A percentile compares a stretch with the other conserved stretches of the same genome.
phyloP scores from a whole-genome alignment of 2,888 invertebrate genomes.

The Macrosoma leucophasiata region DNA sequence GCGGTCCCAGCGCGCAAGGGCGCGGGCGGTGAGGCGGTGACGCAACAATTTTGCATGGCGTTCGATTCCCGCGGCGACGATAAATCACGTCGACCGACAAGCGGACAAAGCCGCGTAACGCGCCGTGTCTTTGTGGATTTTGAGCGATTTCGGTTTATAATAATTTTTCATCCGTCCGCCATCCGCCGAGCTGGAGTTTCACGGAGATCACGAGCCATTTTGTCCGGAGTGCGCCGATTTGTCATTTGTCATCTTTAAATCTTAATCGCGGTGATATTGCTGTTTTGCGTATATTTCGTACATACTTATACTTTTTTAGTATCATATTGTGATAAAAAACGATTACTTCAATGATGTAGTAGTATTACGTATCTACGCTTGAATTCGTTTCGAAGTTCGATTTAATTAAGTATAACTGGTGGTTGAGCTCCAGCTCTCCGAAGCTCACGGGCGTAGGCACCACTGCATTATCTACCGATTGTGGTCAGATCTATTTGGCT shows the following conservation, averaged over 20 bases:
- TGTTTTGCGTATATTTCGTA: no score
- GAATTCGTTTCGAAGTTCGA: no score
- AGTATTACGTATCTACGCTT: no score
- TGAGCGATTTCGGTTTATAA: conserved; percentile 66
- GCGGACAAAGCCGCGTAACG: conserved; percentile 71
- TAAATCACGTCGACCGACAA: conserved; percentile 61
- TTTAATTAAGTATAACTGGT: no score
- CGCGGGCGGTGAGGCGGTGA: conserved; percentile 40
- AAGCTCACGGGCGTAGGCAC: no score
- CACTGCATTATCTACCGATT: no score
- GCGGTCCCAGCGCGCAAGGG: conserved; percentile 31
- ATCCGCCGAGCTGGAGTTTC: conserved; percentile 45
- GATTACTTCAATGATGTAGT: no score
- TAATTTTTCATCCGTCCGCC: conserved; percentile 59
- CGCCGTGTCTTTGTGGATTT: conserved; percentile 71
- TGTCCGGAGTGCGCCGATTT: conserved; percentile 13
- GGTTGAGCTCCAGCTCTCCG: no score
- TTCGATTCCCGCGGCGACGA: conserved; percentile 47
- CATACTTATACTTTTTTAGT: no score
- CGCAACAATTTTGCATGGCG: conserved; percentile 69
- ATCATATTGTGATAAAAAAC: no score
- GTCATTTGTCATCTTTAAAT: conserved; percentile 23
- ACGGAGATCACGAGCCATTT: conserved; percentile 51
- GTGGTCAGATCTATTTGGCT: no score
- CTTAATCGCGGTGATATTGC: no score